A percentile compares a stretch with the other conserved stretches of the same genome.
Evolutionary conservation across 2,888 invertebrate genomes (phyloP).

Genomic region (Drosophila imparisetae): DNA sequence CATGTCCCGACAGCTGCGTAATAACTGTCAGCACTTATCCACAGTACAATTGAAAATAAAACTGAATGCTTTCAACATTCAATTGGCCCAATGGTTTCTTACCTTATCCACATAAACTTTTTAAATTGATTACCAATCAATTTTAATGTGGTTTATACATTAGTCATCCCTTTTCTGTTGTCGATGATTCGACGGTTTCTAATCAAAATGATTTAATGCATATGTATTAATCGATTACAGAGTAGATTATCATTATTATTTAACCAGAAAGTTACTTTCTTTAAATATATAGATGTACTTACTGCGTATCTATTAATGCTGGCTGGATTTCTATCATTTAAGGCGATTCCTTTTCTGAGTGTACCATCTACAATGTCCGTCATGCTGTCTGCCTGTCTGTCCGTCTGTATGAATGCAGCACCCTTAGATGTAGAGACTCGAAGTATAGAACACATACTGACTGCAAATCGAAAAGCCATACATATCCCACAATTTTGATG

Average conservation of each 20-base stretch:
- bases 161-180: not conserved
- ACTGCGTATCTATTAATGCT: not conserved
- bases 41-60: not conserved
- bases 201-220: not conserved
- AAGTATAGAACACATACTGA: not conserved
- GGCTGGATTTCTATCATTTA: too few relatives aligned
- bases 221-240: not conserved
- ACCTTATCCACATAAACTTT: not conserved
- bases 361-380: not conserved
- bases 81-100: not conserved
- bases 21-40: slow-evolving; percentile 50
- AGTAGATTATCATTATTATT: not conserved
- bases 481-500: too few relatives aligned
- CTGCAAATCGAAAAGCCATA: not conserved
- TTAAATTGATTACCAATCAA: not conserved
- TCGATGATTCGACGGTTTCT: not conserved
- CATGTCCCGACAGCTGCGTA: slow-evolving; percentile 39
- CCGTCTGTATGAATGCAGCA: not conserved
- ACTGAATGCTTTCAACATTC: not conserved
- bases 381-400: not conserved
- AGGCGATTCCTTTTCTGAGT: not conserved
- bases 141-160: not conserved
- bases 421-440: not conserved
- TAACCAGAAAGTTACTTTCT: not conserved
- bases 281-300: not conserved